phyloP scores from a whole-genome alignment of 2,888 invertebrate species.

The Sericinus montela region DNA sequence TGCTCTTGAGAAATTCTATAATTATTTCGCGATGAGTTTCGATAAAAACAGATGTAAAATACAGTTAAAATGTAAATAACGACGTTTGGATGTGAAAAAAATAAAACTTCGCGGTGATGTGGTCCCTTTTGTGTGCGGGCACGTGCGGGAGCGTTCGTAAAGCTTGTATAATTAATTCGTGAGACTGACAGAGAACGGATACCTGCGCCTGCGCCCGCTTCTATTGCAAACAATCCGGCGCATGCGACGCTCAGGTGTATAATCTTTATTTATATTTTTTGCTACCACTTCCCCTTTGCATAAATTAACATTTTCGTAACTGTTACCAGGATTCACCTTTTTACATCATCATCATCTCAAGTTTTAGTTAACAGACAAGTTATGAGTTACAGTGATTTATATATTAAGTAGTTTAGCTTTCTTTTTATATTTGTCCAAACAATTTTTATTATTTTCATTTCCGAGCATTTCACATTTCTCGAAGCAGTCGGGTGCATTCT shows the following conservation, averaged over 20 bases:
- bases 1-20: slow-evolving; percentile 26
- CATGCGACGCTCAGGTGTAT: slow-evolving; percentile 69
- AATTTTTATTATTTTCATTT: background rate
- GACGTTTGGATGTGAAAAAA: slow-evolving; percentile 29
- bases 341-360: too few relatives aligned
- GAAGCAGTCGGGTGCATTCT: slow-evolving; percentile 18
- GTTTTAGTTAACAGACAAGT: too few relatives aligned
- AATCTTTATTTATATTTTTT: slow-evolving; percentile 70
- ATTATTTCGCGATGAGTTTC: slow-evolving; percentile 5
- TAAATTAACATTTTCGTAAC: slow-evolving; percentile 68
- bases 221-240: slow-evolving; percentile 52
- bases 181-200: slow-evolving; percentile 48
- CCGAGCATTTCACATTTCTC: slow-evolving; percentile 18
- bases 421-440: background rate
- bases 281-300: slow-evolving; percentile 74
- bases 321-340: slow-evolving; percentile 27
- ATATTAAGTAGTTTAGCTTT: too few relatives aligned
- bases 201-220: slow-evolving; percentile 43
- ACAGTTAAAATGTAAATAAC: slow-evolving; percentile 42
- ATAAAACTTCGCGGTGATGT: slow-evolving; percentile 38
- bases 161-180: slow-evolving; percentile 65
- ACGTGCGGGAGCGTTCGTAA: slow-evolving; percentile 42
- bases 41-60: slow-evolving; percentile 16
- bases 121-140: slow-evolving; percentile 42
- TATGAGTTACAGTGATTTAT: too few relatives aligned